Evolutionary conservation across 1,140 invertebrate species (phyloP), one percentile per base, ranked within the genome.

Genomic region (Meloidogyne exigua): DNA sequence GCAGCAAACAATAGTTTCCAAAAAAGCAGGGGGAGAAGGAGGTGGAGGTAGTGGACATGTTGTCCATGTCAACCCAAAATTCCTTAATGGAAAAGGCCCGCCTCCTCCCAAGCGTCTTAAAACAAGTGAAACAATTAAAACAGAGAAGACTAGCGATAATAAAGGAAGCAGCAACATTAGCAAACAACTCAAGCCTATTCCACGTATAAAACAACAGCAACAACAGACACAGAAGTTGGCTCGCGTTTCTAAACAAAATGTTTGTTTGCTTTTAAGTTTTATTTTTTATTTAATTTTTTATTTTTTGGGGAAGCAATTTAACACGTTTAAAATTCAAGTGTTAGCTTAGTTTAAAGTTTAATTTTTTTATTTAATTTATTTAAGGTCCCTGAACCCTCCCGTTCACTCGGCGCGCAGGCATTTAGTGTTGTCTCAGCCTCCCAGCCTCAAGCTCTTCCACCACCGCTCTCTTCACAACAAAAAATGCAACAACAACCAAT

Each of bases 361-460:
- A 32, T 32, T 7, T 32, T 32, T 32, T 44, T 44, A 44, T 44
- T 21, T 18, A 32, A 26, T 12, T 32, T 32, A n/a, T n/a, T 69
- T 57, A 21, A 66, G 36, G 77, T 44, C 21, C 21, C 77, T n/a
- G 65, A 80, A 11, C 78, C 80, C 7, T 84, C 80, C 1, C 26
- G 71, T 1, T 79, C 81, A 4, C 72, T 74, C 9, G 80, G 80
- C 23, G 57, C 77, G 2, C 81, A 82, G 21, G 80, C 82, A 28
- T 82, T 84, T 44, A 71, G 15, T 75, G 73, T 66, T 26, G 63
- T 75, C 9, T 7, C 15, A 9, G 21, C 36, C 10, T 28, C 66
- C 0, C 66, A 62, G n/a, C 44, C 36, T 5, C 7, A 13, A 11
- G 32, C 25, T 26, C 76, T 76, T 23, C 72, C 76, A 44, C 42